A percentile compares a stretch with the other conserved stretches of the same genome.
Evolutionary conservation across 2,113 vertebrate genomes (phyloP).

Genomic region (Cyanoderma ruficeps): DNA sequence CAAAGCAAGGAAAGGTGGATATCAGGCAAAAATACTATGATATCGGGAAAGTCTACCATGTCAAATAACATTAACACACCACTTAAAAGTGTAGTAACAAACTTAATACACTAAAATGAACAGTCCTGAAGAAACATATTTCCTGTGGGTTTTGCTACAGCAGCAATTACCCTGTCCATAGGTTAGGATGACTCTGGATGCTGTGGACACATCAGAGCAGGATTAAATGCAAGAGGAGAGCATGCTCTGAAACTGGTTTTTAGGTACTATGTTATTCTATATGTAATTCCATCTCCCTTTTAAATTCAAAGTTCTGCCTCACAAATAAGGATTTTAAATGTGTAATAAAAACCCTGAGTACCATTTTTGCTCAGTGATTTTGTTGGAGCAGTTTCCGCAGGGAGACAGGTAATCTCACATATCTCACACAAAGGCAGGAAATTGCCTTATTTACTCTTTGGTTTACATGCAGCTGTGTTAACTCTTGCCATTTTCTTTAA

Average conservation of each 20-base stretch:
- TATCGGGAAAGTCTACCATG: background rate
- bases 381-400: fast-evolving
- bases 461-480: background rate
- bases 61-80: background rate
- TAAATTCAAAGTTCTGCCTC: background rate
- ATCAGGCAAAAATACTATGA: background rate
- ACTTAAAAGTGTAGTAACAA: background rate
- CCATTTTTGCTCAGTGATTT: background rate
- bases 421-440: background rate
- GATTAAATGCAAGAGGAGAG: background rate
- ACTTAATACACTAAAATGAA: background rate
- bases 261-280: background rate
- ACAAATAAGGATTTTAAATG: background rate
- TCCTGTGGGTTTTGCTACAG: background rate
- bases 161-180: fast-evolving
- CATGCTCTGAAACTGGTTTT: fast-evolving
- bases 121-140: background rate
- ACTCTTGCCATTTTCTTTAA: background rate
- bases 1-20: background rate
- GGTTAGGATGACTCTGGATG: background rate
- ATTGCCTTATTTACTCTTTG: background rate
- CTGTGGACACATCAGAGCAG: background rate
- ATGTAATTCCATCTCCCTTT: background rate
- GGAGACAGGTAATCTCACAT: background rate
- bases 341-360: background rate